phyloP scores from a whole-genome alignment of 1,140 invertebrate species.

The Dendroctonus ponderosae region DNA sequence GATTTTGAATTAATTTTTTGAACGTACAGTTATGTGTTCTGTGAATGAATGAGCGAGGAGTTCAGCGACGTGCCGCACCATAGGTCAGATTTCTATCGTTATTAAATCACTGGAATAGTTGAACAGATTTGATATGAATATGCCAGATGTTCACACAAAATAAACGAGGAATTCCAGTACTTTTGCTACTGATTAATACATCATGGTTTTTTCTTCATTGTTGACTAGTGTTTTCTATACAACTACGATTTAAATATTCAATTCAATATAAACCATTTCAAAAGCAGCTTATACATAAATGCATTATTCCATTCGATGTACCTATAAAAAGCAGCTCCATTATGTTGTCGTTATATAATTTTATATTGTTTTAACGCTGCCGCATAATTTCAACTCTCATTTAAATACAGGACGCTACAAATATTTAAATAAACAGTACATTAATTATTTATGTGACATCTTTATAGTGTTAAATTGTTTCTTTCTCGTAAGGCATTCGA shows the following conservation, averaged over 20 bases:
- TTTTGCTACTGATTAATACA: too few species aligned
- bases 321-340: constrained; percentile 17
- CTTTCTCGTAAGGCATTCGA: constrained; percentile 18
- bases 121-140: not conserved
- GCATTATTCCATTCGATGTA: constrained; percentile 9
- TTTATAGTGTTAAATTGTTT: constrained; percentile 34
- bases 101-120: too few species aligned
- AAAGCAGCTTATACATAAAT: constrained; percentile 26
- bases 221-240: too few species aligned
- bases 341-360: constrained; percentile 33
- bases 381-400: constrained; percentile 24
- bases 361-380: constrained; percentile 33
- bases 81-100: not conserved
- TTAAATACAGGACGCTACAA: constrained; percentile 27
- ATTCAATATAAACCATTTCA: constrained; percentile 1
- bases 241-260: too few species aligned
- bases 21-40: constrained; percentile 12
- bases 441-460: constrained; percentile 35
- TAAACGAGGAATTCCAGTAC: too few species aligned
- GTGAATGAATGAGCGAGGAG: constrained; percentile 7
- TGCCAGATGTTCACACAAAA: not conserved
- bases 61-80: not conserved
- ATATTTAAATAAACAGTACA: constrained; percentile 32
- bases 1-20: constrained; percentile 13
- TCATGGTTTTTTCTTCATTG: too few species aligned